Evolutionary conservation across 2,888 invertebrate genomes (phyloP), one percentile per base, ranked within the genome.

Genomic region (Galerucella pusilla): DNA sequence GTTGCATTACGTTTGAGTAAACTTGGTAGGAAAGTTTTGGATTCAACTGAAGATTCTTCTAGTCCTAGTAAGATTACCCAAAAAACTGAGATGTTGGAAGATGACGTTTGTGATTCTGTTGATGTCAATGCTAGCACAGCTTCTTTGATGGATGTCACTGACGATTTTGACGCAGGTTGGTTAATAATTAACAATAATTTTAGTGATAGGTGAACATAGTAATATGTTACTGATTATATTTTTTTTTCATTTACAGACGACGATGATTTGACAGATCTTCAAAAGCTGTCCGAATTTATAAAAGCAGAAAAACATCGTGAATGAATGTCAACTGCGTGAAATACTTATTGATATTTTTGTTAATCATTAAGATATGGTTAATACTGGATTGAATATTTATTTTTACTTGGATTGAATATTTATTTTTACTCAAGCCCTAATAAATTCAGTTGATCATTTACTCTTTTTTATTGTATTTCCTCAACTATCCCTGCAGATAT

Each of bases 241-340:
- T 67, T 57, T 68, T 42, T 64, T n/a, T 42, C 14, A 35, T 61
- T 73, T 68, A 57, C 59, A 54, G 70, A 52, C 61, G 66, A 76
- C 52, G 60, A 68, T n/a, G 79, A 79, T 60, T 35, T 80, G 28
- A 12, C 75, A 35, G 78, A 80, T 67, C 70, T 80, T 14, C 20
- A 78, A 20, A 77, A 74, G 59, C 54, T 78, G 54, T 67, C 78
- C 11, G 61, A 65, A 46, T 71, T 79, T 25, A 68, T 79, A 52
- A 77, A 78, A 69, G 59, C 42, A 54, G 71, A 73, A 73, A 60
- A 54, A 14, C 61, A 61, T 5, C 28, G 14, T n/a, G 61, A 61
- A 61, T 61, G n/a, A 61, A 28, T 35, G 10, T 4, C 11, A 14
- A 57, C 57, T 20, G 9, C 35, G 5, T 11, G 2, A 35, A 14